These are phyloP conservation scores for Calosoma granatense DNA, from an alignment of 1,140 invertebrate genomes.

Conservation along the genomic window DNA sequence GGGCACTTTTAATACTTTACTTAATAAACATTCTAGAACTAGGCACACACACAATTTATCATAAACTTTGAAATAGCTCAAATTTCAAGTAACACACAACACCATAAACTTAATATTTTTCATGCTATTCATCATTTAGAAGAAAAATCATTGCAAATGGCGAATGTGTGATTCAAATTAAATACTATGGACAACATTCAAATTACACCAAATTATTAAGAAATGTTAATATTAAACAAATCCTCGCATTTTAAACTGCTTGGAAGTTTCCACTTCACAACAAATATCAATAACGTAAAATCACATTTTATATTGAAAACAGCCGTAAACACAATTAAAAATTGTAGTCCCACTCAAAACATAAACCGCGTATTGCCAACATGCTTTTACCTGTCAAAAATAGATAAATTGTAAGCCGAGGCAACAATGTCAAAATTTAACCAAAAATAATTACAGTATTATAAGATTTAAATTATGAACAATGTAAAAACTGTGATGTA, in stretches of 20 bases:
- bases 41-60: background rate
- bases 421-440: background rate
- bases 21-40: background rate
- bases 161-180: background rate
- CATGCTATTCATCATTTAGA: background rate
- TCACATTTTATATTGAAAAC: background rate
- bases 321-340: background rate
- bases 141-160: constrained; percentile 4
- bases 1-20: background rate
- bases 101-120: background rate
- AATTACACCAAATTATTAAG: background rate
- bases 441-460: background rate
- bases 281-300: background rate
- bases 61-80: background rate
- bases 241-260: too few species aligned
- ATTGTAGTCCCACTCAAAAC: constrained; percentile 8
- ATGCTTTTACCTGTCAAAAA: background rate
- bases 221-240: too few species aligned
- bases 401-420: background rate
- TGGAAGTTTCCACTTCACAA: too few species aligned
- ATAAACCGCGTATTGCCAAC: background rate
- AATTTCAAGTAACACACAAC: background rate
- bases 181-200: background rate
- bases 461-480: background rate
- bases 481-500: background rate